These are phyloP conservation scores for Chrysina gloriosa DNA, from an alignment of 2,888 invertebrate genomes.

Conservation along the genomic window DNA sequence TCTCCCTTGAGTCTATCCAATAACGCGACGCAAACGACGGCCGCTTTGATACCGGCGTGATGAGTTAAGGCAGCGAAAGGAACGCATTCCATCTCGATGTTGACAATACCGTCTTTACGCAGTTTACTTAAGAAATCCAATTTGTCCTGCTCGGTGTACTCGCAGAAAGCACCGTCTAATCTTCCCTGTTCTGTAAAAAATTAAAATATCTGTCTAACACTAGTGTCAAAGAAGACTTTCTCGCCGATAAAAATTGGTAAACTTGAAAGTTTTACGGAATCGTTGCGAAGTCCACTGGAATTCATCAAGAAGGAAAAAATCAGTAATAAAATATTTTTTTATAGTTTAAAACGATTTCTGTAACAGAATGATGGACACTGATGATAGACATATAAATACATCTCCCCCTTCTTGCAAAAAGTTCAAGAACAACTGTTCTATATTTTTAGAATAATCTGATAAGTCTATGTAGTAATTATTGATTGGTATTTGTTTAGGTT, in stretches of 20 bases:
- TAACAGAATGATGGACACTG: no score
- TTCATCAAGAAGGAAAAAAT: no score
- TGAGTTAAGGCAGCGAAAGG: conserved; percentile 94
- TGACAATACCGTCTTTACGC: conserved; percentile 84
- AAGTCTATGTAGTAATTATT: no score
- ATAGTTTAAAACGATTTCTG: no score
- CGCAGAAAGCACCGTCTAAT: conserved; percentile 96
- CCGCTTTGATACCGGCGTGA: conserved; percentile 91
- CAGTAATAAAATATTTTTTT: no score
- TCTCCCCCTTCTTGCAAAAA: no score
- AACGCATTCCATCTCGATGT: conserved; percentile 97
- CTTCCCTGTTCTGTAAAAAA: conserved; percentile 84
- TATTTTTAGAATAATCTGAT: no score
- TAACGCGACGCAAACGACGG: conserved; percentile 93
- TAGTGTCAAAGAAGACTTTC: background rate
- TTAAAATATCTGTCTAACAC: background rate
- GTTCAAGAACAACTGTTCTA: no score
- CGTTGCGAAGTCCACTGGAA: no score
- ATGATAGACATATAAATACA: no score
- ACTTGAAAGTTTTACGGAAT: no score
- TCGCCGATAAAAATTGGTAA: background rate
- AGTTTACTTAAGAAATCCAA: conserved; percentile 85
- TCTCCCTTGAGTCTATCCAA: conserved; percentile 94
- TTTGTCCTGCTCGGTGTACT: conserved; percentile 91
- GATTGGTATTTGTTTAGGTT: no score